Conservation (phyloP, 2,888 invertebrate species). For the Phengaris arion region DNA sequence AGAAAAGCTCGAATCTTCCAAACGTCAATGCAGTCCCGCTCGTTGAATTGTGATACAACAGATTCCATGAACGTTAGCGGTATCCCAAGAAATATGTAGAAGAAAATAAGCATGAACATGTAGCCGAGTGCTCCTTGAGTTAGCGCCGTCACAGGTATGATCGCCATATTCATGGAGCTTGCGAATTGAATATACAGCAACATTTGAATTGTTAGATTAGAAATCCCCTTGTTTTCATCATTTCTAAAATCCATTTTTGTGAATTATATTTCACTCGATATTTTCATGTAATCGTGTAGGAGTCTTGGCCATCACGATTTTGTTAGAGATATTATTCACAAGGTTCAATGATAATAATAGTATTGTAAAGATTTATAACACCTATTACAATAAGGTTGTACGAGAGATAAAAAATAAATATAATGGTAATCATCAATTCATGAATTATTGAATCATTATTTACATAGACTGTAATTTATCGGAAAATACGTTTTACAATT, state of each 20-base stretch:
- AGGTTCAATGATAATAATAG: no score
- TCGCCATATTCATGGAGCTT: slow-evolving; percentile 47
- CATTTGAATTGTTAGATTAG: slow-evolving; percentile 45
- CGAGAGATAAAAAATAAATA: no score
- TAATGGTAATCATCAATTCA: no score
- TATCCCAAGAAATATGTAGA: slow-evolving; percentile 54
- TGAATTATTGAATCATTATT: no score
- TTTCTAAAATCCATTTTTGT: neutral
- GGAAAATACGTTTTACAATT: no score
- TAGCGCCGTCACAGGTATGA: slow-evolving; percentile 49
- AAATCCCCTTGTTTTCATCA: slow-evolving; percentile 30
- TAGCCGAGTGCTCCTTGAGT: slow-evolving; percentile 52
- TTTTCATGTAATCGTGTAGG: neutral
- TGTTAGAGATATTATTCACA: neutral
- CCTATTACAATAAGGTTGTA: no score
- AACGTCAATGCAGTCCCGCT: slow-evolving; percentile 59
- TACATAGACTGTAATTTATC: no score
- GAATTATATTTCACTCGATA: neutral
- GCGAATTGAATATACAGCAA: slow-evolving; percentile 52
- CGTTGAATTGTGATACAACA: slow-evolving; percentile 63
- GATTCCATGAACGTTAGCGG: slow-evolving; percentile 67
- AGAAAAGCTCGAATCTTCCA: slow-evolving; percentile 60
- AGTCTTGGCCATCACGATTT: slow-evolving; percentile 1
- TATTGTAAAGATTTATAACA: no score
- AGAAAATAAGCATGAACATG: slow-evolving; percentile 44